Percentiles rank a stretch among this genome's conserved stretches.
Evolutionary conservation across 37 sponge, comb jelly and placozoan genomes (phyloP).

Genomic region (Amphimedon queenslandica): DNA sequence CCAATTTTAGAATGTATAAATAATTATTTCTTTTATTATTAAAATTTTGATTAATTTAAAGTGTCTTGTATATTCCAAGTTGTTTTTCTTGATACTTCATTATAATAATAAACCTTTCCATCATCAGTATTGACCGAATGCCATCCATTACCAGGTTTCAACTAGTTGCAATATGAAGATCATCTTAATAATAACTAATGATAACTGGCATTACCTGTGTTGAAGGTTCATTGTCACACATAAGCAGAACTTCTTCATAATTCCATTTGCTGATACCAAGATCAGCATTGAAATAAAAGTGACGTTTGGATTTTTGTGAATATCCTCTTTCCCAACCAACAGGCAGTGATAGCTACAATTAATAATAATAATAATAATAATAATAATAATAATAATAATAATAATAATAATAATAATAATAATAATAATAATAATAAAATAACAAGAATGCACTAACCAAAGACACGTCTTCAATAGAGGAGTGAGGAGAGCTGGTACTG

Average conservation of each 20-base stretch:
- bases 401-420: conserved; percentile 10
- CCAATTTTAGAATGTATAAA: too few species aligned
- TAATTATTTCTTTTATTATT: too few species aligned
- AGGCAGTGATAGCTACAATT: conserved; percentile 26
- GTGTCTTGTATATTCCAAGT: conserved; percentile 66
- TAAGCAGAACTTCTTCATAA: conserved; percentile 24
- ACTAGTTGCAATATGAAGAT: too few species aligned
- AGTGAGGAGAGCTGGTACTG: neutral
- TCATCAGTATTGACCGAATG: conserved; percentile 28
- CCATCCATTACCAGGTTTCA: conserved; percentile 56
- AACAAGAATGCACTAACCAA: conserved; percentile 9
- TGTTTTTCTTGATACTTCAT: conserved; percentile 37
- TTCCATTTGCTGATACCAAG: conserved; percentile 46
- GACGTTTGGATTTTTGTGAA: conserved; percentile 1
- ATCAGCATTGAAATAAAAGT: conserved; percentile 42
- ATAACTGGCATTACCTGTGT: too few species aligned
- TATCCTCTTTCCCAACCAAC: conserved; percentile 53
- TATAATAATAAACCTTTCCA: conserved; percentile 55
- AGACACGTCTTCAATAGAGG: conserved; percentile 26
- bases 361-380: conserved; percentile 6
- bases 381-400: neutral
- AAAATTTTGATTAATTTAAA: neutral
- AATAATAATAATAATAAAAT: neutral
- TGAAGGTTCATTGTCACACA: too few species aligned
- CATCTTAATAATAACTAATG: too few species aligned